phyloP scores from a whole-genome alignment of 2,113 vertebrate genomes.

The Chunga burmeisteri region DNA sequence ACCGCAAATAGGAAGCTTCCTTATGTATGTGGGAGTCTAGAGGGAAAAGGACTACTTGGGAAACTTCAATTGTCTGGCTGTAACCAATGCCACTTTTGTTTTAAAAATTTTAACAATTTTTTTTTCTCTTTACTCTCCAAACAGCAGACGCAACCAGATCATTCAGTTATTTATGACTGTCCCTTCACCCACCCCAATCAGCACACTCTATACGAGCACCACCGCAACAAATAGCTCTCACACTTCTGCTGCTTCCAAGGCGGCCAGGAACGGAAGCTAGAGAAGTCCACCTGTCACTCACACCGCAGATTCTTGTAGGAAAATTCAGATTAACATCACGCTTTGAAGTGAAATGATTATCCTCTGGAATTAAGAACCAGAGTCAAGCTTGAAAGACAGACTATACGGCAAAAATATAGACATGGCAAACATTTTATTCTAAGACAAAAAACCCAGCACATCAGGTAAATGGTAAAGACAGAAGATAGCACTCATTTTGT shows the following conservation, averaged over 20 bases:
- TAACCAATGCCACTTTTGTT: neutral
- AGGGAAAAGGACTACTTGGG: neutral
- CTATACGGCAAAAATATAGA: neutral
- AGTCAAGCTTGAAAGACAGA: neutral
- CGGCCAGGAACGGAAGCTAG: neutral
- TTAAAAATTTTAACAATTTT: fast-evolving
- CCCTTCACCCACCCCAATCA: neutral
- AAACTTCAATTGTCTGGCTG: neutral
- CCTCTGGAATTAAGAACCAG: neutral
- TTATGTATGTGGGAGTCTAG: neutral
- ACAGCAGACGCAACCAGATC: neutral
- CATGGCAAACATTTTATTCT: neutral
- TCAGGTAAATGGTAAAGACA: neutral
- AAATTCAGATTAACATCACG: neutral
- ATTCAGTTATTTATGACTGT: neutral
- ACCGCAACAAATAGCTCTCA: neutral
- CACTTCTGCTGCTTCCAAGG: neutral
- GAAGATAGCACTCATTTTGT: neutral
- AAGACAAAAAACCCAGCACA: neutral
- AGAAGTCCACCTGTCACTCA: neutral
- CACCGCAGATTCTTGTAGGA: neutral
- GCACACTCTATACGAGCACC: neutral
- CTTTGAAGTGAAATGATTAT: neutral
- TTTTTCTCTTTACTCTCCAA: neutral
- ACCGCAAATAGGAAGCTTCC: neutral